Base-by-base conservation (phyloP, 2,797 vertebrate species). In the Clarias platycephalus region DNA sequence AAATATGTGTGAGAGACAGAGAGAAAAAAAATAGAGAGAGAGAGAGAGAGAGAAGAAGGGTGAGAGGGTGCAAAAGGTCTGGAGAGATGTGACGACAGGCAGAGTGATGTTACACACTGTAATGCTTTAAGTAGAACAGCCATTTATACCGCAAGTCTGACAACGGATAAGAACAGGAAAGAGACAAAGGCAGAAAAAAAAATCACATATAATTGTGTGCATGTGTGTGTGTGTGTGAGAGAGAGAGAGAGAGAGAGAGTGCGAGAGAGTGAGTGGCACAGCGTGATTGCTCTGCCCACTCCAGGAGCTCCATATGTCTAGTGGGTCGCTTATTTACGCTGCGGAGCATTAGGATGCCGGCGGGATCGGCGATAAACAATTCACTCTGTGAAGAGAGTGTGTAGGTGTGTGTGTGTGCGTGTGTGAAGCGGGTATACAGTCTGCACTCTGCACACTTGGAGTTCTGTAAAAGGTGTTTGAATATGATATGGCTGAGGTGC, bases 261-360 rank as follows among this genome's bases (percentile, higher is more conserved):
- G 82, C 5, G 55, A 67, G 83, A 60, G 84, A 89, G 81, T 86
- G 83, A 88, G 87, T 91, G 87, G 57, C 80, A 10, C 74, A 77
- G 82, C 22, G n/a, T 55, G 82, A 83, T 40, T 40, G 58, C 88
- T 55, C 58, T 72, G 70, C 87, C 83, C 77, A 85, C 82, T 85
- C 71, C 37, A 37, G 72, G 75, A 77, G 68, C 82, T 34, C 76
- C 83, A 82, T 89, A 80, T 85, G 80, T 86, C 55, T 84, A 66
- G 63, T 76, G 66, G 75, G 74, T 85, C 72, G 60, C 53, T 64
- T 87, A 85, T 87, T 86, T 86, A 87, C 58, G 81, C 86, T 83
- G 79, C 80, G 40, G 71, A 83, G 84, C 84, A 84, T 71, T 64
- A 57, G 77, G 71, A 83, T 81, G 72, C 84, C 74, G 80, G 80